Base-by-base conservation (phyloP, 2,797 vertebrate species). In the Melanogrammus aeglefinus region DNA sequence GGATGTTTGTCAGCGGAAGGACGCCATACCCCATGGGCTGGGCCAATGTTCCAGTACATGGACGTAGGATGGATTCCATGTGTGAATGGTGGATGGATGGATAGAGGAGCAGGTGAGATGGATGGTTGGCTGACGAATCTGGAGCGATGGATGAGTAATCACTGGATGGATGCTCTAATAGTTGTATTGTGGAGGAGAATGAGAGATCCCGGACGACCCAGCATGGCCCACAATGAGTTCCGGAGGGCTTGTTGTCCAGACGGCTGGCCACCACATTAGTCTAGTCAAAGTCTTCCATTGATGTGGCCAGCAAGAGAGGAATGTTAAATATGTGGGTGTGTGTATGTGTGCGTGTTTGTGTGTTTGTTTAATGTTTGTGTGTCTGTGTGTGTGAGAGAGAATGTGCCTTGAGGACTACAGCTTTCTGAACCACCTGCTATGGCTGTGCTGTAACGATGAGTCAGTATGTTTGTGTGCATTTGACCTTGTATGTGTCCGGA, bases 371-470 rank as follows among this genome's bases (percentile, higher is more conserved):
- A 36, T 36, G 35, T 36, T 0, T 36, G 35, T 7, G 35, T 36
- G 6, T 33, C 31, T 51, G 47, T 57, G 51, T 57, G 51, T 57
- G 18, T 21, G 51, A 21, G 51, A 21, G 51, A 21, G 51, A 21
- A 35, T 76, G 78, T 84, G 73, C 76, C 79, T 82, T 71, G 79
- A 77, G 78, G 85, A 86, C 80, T 82, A 78, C 85, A 86, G 85
- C 83, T 86, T 83, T 78, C 72, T 76, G 80, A 75, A 82, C 87
- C 88, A 88, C 88, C 88, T 91, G 88, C 78, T 78, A 77, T 31
- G 75, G 6, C 78, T 38, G 78, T 77, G 84, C 73, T 81, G 75
- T 84, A 79, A 81, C 77, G 73, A 16, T 91, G 88, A 88, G 82
- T 91, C 84, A 85, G 29, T 57, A 8, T 75, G 75, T 13, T 66